phyloP scores from a whole-genome alignment of 1,140 invertebrate species.

The Frieseomelitta varia region DNA sequence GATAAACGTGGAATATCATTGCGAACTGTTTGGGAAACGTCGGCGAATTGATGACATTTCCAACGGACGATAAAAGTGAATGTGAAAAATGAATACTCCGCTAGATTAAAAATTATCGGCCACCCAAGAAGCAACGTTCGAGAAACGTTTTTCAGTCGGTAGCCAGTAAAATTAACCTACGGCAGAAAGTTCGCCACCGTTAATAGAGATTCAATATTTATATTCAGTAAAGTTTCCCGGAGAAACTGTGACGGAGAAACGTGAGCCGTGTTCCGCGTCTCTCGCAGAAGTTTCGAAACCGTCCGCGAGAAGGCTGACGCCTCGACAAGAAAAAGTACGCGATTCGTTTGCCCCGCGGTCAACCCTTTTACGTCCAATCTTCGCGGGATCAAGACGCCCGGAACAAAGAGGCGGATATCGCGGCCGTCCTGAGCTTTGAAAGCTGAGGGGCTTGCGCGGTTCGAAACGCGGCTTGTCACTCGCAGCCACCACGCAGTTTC shows the following conservation, averaged over 20 bases:
- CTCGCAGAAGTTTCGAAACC: background rate
- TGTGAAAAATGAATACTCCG: background rate
- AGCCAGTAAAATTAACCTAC: conserved; percentile 7
- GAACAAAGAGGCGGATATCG: background rate
- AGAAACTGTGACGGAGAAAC: background rate
- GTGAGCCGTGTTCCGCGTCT: background rate
- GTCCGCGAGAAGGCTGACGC: background rate
- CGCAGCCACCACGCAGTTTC: background rate
- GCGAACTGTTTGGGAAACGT: no score
- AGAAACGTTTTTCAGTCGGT: background rate
- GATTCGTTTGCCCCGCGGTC: background rate
- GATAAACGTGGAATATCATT: no score
- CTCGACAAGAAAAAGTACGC: background rate
- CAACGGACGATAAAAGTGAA: background rate
- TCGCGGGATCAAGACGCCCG: background rate
- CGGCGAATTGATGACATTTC: no score
- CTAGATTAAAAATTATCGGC: background rate
- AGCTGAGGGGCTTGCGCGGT: background rate
- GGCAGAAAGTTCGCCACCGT: background rate
- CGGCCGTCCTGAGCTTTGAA: background rate
- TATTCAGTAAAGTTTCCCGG: background rate
- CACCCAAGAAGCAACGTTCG: background rate
- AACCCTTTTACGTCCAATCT: background rate
- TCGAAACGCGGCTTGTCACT: background rate
- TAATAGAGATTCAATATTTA: conserved; percentile 30